Base-by-base conservation (phyloP, 1,140 invertebrate genomes). In the Leucophenga varia region DNA sequence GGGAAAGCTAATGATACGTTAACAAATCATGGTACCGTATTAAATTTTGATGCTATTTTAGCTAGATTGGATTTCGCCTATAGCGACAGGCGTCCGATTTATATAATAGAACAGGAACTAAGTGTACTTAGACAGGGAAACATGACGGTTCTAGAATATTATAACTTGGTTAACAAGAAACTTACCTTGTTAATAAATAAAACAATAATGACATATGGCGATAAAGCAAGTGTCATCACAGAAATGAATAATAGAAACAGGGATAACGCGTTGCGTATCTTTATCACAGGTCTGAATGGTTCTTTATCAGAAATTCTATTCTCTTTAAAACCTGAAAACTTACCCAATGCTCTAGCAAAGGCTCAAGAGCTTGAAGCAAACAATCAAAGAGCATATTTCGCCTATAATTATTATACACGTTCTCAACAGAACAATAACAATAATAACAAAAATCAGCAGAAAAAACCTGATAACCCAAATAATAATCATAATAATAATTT, bases 171-270 rank as follows among this genome's bases (percentile, higher is more conserved):
- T 22, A 43, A 50, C 4, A 45, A 39, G 5, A 46, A 51, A 20
- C n/a, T 46, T n/a, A 36, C 37, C 18, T 13, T 41, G 1, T 20
- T 47, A 28, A 47, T 46, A 19, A 51, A 41, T 14, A 51, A 47
- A 51, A 51, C 43, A 17, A 46, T 51, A 2, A 46, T 37, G 43
- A 42, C 49, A 12, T 20, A 51, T 34, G 49, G 37, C 2, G 17
- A 41, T n/a, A 31, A 52, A 39, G 17, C 42, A 10, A 39, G 18
- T 30, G 8, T 44, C 2, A 22, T 14, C 35, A 35, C 13, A 12
- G 42, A 50, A 39, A 22, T 48, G n/a, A 49, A 43, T 19, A 35
- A 37, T 3, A 49, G 9, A 31, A 35, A 49, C 18, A 43, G 35
- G 22, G 41, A 44, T n/a, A 43, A 28, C 22, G 35, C 42, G 13